Percentiles rank a stretch among this genome's conserved stretches.
These are phyloP conservation scores for Diloba caeruleocephala DNA, from an alignment of 2,888 invertebrate genomes.

Conservation along the genomic window DNA sequence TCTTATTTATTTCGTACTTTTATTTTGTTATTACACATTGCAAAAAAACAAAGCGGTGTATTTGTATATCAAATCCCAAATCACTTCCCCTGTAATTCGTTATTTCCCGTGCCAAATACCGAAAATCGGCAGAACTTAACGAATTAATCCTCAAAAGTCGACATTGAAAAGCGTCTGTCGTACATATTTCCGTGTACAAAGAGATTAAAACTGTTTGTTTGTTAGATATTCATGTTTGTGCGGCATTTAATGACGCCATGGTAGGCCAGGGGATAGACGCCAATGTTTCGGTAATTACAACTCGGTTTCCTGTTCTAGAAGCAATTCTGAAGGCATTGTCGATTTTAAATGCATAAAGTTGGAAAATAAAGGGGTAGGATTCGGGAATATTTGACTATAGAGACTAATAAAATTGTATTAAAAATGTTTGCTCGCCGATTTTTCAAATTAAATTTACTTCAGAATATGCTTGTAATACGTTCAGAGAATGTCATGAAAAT, in stretches of 20 bases:
- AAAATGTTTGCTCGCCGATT: conserved; percentile 16
- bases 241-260: conserved; percentile 60
- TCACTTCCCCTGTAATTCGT: conserved; percentile 24
- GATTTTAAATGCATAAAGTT: conserved; percentile 30
- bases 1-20: no score
- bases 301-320: conserved; percentile 25
- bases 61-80: conserved; percentile 8
- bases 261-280: conserved; percentile 37
- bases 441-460: conserved; percentile 13
- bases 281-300: conserved; percentile 31
- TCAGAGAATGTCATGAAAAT: no score
- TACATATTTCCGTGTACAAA: conserved; percentile 58
- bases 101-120: conserved; percentile 31
- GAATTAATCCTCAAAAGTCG: conserved; percentile 38
- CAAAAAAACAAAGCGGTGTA: conserved; percentile 5
- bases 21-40: neutral
- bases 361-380: conserved; percentile 22
- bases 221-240: conserved; percentile 63
- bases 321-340: conserved; percentile 10
- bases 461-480: neutral
- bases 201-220: conserved; percentile 68
- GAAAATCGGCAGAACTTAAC: conserved; percentile 39
- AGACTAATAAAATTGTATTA: conserved; percentile 20
- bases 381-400: conserved; percentile 20
- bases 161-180: conserved; percentile 32